phyloP scores from a whole-genome alignment of 2,797 vertebrate genomes.

The Microcaecilia unicolor region DNA sequence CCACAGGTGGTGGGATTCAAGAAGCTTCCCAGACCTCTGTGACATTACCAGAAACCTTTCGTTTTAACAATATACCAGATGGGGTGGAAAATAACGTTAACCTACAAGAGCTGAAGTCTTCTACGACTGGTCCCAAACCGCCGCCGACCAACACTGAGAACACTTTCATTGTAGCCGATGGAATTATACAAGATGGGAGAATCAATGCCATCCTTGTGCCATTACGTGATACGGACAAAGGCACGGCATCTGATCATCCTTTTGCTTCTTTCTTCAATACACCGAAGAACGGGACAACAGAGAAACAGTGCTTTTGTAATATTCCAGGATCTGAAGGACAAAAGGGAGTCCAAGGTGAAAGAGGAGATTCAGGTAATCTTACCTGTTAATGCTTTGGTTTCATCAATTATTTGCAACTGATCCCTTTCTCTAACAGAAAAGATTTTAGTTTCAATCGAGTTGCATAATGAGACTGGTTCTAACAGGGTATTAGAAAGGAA shows the following conservation, averaged over 20 bases:
- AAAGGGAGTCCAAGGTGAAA: conserved; percentile 21
- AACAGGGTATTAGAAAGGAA: too few relatives aligned
- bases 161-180: not conserved
- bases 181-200: not conserved
- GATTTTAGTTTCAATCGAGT: too few relatives aligned
- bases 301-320: conserved; percentile 18
- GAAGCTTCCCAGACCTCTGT: not conserved
- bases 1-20: conserved; percentile 9
- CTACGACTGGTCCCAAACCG: conserved; percentile 5
- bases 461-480: too few relatives aligned
- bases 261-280: conserved; percentile 12
- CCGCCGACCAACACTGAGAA: conserved; percentile 10
- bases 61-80: conserved; percentile 11
- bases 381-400: conserved; percentile 6
- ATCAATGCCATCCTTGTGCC: conserved; percentile 6
- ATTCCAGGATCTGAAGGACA: conserved; percentile 6
- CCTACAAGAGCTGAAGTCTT: conserved; percentile 3
- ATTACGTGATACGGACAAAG: not conserved
- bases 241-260: not conserved
- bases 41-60: not conserved
- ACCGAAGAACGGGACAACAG: conserved; percentile 4
- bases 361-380: conserved; percentile 18
- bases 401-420: conserved; percentile 13
- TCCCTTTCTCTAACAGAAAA: too few relatives aligned
- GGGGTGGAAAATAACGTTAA: conserved; percentile 17